phyloP scores from a whole-genome alignment of 1,140 invertebrate species.

The Drosophila orosa region DNA sequence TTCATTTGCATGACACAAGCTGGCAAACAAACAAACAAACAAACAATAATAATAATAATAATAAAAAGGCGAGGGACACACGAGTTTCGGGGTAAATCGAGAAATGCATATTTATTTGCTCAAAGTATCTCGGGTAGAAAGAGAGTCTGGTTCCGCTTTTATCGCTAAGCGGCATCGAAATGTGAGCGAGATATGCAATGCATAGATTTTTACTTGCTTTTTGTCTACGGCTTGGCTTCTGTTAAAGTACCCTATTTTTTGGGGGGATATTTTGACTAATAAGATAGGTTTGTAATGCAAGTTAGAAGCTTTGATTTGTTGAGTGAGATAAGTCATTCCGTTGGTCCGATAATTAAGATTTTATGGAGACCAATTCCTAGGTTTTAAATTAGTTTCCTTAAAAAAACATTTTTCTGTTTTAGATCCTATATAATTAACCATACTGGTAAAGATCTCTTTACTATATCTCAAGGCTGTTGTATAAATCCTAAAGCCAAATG shows the following conservation, averaged over 20 bases:
- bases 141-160: slow-evolving; percentile 42
- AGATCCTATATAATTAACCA: background rate
- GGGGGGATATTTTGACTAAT: background rate
- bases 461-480: background rate
- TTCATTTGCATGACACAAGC: slow-evolving; percentile 69
- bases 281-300: background rate
- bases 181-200: slow-evolving; percentile 73
- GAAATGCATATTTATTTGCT: slow-evolving; percentile 79
- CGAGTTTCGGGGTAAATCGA: slow-evolving; percentile 45
- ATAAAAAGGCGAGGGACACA: slow-evolving; percentile 9
- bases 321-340: background rate
- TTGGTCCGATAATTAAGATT: background rate
- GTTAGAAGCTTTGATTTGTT: background rate
- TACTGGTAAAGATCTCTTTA: fast-evolving
- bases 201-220: slow-evolving; percentile 56
- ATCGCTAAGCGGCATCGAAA: slow-evolving; percentile 75
- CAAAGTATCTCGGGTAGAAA: slow-evolving; percentile 62
- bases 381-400: background rate
- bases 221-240: slow-evolving; percentile 11
- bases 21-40: slow-evolving; percentile 37
- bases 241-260: slow-evolving; percentile 3
- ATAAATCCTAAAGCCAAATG: background rate
- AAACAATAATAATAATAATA: slow-evolving; percentile 40
- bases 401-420: background rate
- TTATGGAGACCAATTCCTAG: background rate